A percentile compares a stretch with the other conserved stretches of the same genome.
Evolutionary conservation across 2,888 invertebrate genomes (phyloP).

Genomic region (Dolomedes plantarius): DNA sequence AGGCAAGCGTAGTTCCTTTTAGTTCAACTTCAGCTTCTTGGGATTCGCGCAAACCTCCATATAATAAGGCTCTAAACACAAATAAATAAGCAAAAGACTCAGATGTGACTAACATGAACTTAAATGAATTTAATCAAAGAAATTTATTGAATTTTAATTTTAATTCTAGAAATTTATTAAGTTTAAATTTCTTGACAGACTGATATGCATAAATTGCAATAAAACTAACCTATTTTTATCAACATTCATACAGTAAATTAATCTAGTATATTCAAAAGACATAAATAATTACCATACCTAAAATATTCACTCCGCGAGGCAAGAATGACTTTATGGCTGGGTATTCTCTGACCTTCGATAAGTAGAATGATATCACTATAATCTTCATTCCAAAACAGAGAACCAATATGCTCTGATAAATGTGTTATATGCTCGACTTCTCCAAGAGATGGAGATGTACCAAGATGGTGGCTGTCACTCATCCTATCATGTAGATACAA

Average conservation of each 20-base stretch:
- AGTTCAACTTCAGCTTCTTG: slow-evolving; percentile 88
- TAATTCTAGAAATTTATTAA: too few species aligned
- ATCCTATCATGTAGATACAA: slow-evolving; percentile 41
- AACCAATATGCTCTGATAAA: slow-evolving; percentile 89
- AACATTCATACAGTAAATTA: too few species aligned
- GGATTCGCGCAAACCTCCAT: slow-evolving; percentile 82
- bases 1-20: slow-evolving; percentile 87
- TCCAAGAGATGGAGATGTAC: slow-evolving; percentile 66
- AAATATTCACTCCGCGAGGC: slow-evolving; percentile 98
- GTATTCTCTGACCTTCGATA: slow-evolving; percentile 85
- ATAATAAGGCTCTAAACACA: slow-evolving; percentile 80
- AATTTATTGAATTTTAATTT: too few species aligned
- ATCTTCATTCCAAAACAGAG: slow-evolving; percentile 89
- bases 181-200: too few species aligned
- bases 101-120: too few species aligned
- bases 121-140: too few species aligned
- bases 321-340: slow-evolving; percentile 88
- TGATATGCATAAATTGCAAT: too few species aligned
- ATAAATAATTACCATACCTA: too few species aligned
- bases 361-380: slow-evolving; percentile 93
- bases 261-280: too few species aligned
- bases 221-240: too few species aligned
- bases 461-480: slow-evolving; percentile 71
- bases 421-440: slow-evolving; percentile 66
- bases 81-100: too few species aligned